Evolutionary conservation across 2,113 vertebrate genomes (phyloP).

Genomic region (Sorex araneus): DNA sequence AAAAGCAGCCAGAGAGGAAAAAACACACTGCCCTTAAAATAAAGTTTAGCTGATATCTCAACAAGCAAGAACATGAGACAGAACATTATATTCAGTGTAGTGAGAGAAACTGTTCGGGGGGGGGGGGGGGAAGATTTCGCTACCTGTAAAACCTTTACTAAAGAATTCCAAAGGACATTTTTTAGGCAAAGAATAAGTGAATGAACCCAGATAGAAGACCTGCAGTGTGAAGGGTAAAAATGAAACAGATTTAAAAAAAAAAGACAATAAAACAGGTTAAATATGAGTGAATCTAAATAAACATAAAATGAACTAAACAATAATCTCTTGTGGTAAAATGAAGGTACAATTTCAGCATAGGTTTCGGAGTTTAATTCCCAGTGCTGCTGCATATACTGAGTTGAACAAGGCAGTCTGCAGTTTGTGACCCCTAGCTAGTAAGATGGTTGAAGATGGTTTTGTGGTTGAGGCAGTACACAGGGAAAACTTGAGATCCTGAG

Average conservation of each 20-base stretch:
- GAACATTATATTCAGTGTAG: background rate
- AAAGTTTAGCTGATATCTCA: background rate
- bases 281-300: conserved; percentile 2
- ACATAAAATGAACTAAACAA: conserved; percentile 12
- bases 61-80: background rate
- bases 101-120: background rate
- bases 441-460: too few relatives aligned
- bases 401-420: too few relatives aligned
- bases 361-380: background rate
- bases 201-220: background rate
- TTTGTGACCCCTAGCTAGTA: too few relatives aligned
- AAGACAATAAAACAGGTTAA: too few relatives aligned
- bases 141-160: background rate
- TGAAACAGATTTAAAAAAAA: too few relatives aligned
- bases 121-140: too few relatives aligned
- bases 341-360: background rate
- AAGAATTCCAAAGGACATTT: conserved; percentile 17
- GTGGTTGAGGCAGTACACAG: too few relatives aligned
- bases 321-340: conserved; percentile 16
- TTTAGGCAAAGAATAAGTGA: background rate
- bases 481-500: too few relatives aligned
- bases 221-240: background rate
- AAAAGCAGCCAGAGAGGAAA: conserved; percentile 24
- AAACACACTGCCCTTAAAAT: background rate
- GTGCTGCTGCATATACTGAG: too few relatives aligned